These are phyloP conservation scores for Ptilodon capucinus DNA, from an alignment of 2,888 invertebrate genomes.

Conservation along the genomic window DNA sequence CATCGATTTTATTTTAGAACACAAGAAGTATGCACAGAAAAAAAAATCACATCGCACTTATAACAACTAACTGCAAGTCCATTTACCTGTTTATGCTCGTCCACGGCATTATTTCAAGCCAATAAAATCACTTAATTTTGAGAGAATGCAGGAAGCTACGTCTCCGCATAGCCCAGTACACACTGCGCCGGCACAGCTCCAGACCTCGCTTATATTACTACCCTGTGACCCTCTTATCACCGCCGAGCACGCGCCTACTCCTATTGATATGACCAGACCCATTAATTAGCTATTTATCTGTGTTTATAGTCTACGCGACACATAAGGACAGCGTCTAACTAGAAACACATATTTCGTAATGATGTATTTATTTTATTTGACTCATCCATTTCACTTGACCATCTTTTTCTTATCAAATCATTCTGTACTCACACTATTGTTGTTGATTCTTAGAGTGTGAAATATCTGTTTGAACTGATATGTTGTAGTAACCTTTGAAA, in stretches of 20 bases:
- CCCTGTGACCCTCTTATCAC: slow-evolving; percentile 72
- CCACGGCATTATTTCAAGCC: slow-evolving; percentile 68
- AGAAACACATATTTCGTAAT: not conserved
- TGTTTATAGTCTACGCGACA: not conserved
- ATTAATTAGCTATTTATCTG: slow-evolving; percentile 32
- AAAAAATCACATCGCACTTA: not conserved
- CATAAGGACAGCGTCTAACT: not conserved
- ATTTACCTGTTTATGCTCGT: slow-evolving; percentile 75
- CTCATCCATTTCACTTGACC: not conserved
- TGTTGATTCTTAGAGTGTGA: too few species aligned
- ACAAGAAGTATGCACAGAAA: too few species aligned
- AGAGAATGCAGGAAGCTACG: slow-evolving; percentile 71
- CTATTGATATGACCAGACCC: slow-evolving; percentile 35
- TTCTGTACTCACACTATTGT: too few species aligned
- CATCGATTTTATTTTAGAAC: too few species aligned
- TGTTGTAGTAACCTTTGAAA: too few species aligned
- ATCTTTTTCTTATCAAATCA: too few species aligned
- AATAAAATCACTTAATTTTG: slow-evolving; percentile 69
- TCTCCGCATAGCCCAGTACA: slow-evolving; percentile 55
- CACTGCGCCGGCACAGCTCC: slow-evolving; percentile 50
- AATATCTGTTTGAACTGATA: too few species aligned
- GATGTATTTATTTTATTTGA: not conserved
- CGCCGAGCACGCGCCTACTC: slow-evolving; percentile 67
- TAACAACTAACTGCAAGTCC: not conserved
- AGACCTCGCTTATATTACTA: slow-evolving; percentile 60